These are phyloP conservation scores for Coelogynopora nodosa DNA, from an alignment of 2,888 invertebrate genomes.

Conservation along the genomic window DNA sequence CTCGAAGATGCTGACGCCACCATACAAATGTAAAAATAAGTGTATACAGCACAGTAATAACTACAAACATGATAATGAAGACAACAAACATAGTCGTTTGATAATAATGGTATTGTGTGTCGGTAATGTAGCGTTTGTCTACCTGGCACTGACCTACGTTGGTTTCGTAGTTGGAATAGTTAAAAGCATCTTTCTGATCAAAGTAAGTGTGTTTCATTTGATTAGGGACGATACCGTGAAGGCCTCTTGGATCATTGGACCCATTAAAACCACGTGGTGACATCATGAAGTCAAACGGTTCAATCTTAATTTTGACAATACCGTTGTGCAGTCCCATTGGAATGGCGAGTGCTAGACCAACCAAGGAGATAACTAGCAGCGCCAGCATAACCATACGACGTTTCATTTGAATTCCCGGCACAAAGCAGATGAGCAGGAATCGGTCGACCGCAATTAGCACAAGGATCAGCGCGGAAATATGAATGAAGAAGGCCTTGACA, in stretches of 20 bases:
- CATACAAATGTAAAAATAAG: conserved; percentile 51
- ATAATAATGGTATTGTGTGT: conserved; percentile 50
- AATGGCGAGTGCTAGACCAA: conserved; percentile 50
- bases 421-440: conserved; percentile 52
- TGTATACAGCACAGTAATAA: conserved; percentile 51
- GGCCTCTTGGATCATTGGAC: background rate
- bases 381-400: conserved; percentile 47
- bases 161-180: background rate
- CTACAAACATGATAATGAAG: conserved; percentile 50
- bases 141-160: conserved; percentile 49
- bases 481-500: conserved; percentile 50
- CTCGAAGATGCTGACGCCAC: conserved; percentile 41
- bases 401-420: conserved; percentile 47
- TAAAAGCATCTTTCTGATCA: background rate
- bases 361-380: conserved; percentile 48
- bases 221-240: background rate
- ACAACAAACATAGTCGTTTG: conserved; percentile 48
- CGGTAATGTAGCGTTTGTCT: conserved; percentile 49
- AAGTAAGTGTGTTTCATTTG: background rate
- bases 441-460: conserved; percentile 54
- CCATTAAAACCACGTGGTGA: background rate
- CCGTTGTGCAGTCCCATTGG: conserved; percentile 52
- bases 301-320: conserved; percentile 30
- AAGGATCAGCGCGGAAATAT: conserved; percentile 52
- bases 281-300: background rate